Evolutionary conservation across 2,113 vertebrate genomes (phyloP).

Genomic region (Psilopsiagon aymara): DNA sequence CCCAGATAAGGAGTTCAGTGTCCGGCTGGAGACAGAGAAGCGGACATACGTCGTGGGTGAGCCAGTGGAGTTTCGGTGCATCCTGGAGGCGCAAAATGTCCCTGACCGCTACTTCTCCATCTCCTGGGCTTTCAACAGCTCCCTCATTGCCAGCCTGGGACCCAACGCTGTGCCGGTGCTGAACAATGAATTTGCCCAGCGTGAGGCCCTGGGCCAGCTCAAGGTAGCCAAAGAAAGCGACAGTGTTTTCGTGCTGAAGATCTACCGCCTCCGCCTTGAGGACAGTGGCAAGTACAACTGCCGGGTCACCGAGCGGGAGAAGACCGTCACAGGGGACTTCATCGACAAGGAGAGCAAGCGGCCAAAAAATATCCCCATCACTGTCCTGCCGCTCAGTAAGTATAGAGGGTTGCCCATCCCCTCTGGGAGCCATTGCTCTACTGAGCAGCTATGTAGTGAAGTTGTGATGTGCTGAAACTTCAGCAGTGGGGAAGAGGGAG

Average conservation of each 20-base stretch:
- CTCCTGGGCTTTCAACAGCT: conserved; percentile 99
- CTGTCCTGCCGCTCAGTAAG: conserved; percentile 91
- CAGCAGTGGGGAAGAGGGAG: rapidly evolving
- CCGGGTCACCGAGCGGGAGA: conserved; percentile 92
- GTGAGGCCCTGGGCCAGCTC: conserved; percentile 88
- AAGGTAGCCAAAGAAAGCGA: conserved; percentile 90
- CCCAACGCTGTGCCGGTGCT: conserved; percentile 90
- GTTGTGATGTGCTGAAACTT: background rate
- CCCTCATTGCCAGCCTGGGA: conserved; percentile 92
- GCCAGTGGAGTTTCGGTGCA: conserved; percentile 91
- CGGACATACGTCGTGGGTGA: conserved; percentile 92
- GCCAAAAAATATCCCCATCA: conserved; percentile 94
- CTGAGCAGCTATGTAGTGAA: background rate
- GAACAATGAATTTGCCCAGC: conserved; percentile 86
- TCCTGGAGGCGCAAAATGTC: conserved; percentile 92
- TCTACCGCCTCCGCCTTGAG: conserved; percentile 88
- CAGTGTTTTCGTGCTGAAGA: conserved; percentile 87
- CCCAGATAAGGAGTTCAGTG: conserved; percentile 92
- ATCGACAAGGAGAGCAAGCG: conserved; percentile 94
- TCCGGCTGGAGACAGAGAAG: conserved; percentile 93
- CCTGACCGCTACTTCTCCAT: conserved; percentile 95
- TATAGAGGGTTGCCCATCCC: conserved; percentile 59
- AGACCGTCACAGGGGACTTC: conserved; percentile 91
- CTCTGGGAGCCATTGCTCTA: background rate
- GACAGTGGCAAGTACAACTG: conserved; percentile 97